These are phyloP conservation scores for Drosophila dunni DNA, from an alignment of 1,140 invertebrate species.

Conservation along the genomic window DNA sequence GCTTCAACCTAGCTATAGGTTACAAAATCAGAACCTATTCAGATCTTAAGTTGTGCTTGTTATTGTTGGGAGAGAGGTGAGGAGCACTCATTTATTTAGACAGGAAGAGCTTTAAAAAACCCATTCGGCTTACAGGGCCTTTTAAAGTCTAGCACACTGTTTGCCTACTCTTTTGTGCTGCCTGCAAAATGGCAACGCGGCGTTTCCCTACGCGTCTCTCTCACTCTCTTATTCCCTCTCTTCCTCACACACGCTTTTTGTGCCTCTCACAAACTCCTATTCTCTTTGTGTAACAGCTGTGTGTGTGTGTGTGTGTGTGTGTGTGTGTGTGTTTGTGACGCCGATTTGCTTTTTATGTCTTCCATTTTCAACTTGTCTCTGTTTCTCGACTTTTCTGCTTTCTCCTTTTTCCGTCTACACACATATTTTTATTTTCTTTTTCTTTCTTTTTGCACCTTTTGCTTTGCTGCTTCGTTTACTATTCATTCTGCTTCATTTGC, in stretches of 20 bases:
- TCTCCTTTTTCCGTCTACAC: not conserved
- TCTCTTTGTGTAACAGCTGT: conserved; percentile 20
- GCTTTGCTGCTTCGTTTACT: conserved; percentile 49
- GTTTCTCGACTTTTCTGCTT: not conserved
- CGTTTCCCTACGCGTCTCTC: not conserved
- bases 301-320: conserved; percentile 9
- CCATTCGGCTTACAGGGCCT: no score
- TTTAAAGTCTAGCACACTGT: no score
- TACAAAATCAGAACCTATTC: no score
- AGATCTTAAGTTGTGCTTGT: no score
- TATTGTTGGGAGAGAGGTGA: no score
- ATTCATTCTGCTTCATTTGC: conserved; percentile 82
- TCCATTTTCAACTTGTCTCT: conserved; percentile 22
- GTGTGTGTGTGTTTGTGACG: conserved; percentile 5
- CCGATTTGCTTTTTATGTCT: conserved; percentile 35
- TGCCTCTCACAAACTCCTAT: not conserved
- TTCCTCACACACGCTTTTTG: not conserved
- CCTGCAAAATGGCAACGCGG: conserved; percentile 29
- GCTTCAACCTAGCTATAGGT: no score
- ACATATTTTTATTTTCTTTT: not conserved
- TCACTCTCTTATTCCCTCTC: not conserved
- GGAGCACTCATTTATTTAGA: no score
- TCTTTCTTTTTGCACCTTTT: conserved; percentile 15
- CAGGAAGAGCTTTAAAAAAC: no score
- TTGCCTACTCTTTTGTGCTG: not conserved